Evolutionary conservation across 64 coral and sea anemone genomes (phyloP).

Genomic region (Exaiptasia diaphana): DNA sequence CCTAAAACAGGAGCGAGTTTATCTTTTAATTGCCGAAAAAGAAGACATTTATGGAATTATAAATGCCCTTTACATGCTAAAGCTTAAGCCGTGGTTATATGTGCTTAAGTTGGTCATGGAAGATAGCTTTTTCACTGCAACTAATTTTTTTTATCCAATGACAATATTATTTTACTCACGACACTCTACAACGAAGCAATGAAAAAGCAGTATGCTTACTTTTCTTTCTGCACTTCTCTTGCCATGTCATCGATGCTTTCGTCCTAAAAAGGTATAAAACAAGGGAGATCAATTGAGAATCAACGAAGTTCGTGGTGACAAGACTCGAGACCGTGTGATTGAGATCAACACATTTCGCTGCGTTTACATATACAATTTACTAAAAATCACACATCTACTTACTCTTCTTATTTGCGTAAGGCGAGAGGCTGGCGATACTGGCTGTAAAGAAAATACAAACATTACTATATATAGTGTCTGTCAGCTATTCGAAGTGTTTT

Average conservation of each 20-base stretch:
- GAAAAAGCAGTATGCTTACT: slow-evolving; percentile 8
- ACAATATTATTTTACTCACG: no score
- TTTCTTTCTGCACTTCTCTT: slow-evolving; percentile 61
- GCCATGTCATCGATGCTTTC: slow-evolving; percentile 85
- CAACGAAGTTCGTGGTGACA: no score
- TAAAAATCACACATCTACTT: neutral
- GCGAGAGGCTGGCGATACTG: slow-evolving; percentile 74
- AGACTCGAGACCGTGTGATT: neutral
- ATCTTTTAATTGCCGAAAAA: no score
- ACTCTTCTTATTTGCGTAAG: slow-evolving; percentile 80
- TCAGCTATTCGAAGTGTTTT: neutral
- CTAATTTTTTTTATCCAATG: no score
- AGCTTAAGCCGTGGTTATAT: no score
- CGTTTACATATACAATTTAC: neutral
- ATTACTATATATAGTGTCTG: neutral
- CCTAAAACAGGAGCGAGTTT: no score
- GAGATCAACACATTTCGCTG: neutral
- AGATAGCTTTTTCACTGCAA: no score
- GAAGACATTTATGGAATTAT: no score
- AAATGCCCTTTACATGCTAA: no score
- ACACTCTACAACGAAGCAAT: no score
- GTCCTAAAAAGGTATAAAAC: slow-evolving; percentile 15
- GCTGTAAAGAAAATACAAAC: slow-evolving; percentile 29
- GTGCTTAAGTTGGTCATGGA: no score
- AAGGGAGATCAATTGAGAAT: no score